Conservation (phyloP, 2,797 vertebrate species). For the Pangasius macronema region DNA sequence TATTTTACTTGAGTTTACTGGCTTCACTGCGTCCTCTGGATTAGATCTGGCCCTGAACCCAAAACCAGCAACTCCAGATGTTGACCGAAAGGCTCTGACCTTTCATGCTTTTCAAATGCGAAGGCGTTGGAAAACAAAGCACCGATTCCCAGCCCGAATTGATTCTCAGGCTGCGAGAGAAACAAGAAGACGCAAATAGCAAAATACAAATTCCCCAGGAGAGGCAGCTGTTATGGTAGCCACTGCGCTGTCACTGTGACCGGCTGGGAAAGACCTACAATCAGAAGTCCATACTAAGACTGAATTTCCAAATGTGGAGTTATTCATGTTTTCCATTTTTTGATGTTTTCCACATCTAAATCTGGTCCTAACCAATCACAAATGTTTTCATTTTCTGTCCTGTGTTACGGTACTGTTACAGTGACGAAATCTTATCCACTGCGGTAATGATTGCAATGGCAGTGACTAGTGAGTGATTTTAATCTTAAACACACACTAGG, state of each 20-base stretch:
- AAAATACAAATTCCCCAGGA: slow-evolving; percentile 30
- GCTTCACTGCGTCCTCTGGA: slow-evolving; percentile 8
- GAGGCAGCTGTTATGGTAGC: slow-evolving; percentile 20
- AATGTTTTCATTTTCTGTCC: background rate
- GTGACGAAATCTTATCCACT: background rate
- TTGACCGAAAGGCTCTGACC: slow-evolving; percentile 33
- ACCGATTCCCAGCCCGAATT: slow-evolving; percentile 34
- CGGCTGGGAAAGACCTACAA: slow-evolving; percentile 36
- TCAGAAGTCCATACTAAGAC: background rate
- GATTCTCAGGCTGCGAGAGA: slow-evolving; percentile 51
- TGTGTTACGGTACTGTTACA: background rate
- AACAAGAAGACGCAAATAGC: slow-evolving; percentile 39
- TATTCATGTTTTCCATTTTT: background rate
- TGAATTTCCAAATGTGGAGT: slow-evolving; percentile 12
- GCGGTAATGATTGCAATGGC: background rate
- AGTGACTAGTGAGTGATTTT: background rate
- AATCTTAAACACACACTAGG: background rate
- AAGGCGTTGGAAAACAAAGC: slow-evolving; percentile 44
- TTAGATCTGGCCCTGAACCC: slow-evolving; percentile 16
- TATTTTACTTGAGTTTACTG: slow-evolving; percentile 8
- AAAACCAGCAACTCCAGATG: slow-evolving; percentile 53
- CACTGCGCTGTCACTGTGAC: slow-evolving; percentile 20
- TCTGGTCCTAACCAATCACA: background rate
- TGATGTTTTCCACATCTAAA: background rate
- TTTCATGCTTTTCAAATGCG: slow-evolving; percentile 28